Percentiles rank a stretch among this genome's conserved stretches.
phyloP scores from a whole-genome alignment of 1,140 invertebrate genomes.

The Nephila pilipes region DNA sequence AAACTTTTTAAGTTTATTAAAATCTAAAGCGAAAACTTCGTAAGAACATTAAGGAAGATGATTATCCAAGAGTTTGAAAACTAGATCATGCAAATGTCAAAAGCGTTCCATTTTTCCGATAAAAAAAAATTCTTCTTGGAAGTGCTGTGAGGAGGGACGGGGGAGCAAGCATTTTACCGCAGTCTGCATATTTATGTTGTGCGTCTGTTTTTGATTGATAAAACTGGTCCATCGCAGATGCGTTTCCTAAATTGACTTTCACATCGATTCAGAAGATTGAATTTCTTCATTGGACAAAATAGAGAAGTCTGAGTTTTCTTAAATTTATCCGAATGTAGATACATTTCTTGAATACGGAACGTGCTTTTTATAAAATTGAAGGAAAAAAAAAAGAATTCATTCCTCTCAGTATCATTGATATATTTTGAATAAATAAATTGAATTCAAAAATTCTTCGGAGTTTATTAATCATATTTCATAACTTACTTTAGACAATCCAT shows the following conservation, averaged over 20 bases:
- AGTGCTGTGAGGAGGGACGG: neutral
- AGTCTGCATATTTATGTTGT: constrained; percentile 11
- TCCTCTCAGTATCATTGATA: neutral
- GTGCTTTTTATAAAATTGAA: neutral
- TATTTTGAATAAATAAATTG: neutral
- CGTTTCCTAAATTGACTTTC: neutral
- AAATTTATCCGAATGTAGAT: neutral
- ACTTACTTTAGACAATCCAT: no score
- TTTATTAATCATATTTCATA: no score
- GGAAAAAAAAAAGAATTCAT: neutral
- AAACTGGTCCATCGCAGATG: neutral
- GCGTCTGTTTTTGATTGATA: constrained; percentile 52
- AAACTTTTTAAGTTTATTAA: neutral
- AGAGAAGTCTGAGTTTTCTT: neutral
- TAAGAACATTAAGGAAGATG: neutral
- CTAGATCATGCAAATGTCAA: constrained; percentile 6
- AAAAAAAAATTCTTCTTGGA: neutral
- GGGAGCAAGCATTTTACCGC: neutral
- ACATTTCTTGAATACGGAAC: neutral
- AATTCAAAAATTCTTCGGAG: no score
- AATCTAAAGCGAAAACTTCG: neutral
- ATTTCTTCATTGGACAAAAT: constrained; percentile 42
- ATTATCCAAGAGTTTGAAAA: constrained; percentile 1
- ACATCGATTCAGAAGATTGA: neutral
- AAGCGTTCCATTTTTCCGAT: neutral